Evolutionary conservation across 2,888 invertebrate genomes (phyloP), one percentile per base, ranked within the genome.

Genomic region (Melipona bicolor): DNA sequence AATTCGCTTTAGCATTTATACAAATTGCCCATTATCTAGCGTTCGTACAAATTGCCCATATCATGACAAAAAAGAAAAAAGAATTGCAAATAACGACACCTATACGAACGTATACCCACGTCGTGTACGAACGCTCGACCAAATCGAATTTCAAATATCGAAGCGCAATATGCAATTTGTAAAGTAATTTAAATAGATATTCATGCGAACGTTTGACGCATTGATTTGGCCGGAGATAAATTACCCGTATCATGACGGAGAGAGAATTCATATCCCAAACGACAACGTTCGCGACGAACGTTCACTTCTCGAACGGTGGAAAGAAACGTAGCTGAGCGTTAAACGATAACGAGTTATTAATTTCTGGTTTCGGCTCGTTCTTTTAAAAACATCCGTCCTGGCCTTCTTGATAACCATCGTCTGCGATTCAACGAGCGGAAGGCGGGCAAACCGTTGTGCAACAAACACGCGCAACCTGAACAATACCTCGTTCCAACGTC

Each of bases 361-460:
- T 86, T 86, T 76, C 72, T 32, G 76, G 82, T 70, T 82, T 79
- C 86, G 72, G 68, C 54, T 52, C 61, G 69, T 72, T 71, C 65
- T 71, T 75, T 73, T 27, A 65, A 79, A 50, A 83, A 72, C 77
- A 56, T 71, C 49, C 59, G 59, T 74, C 24, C 68, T 77, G 77
- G 67, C 79, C 81, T 81, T 79, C 67, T 62, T 24, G 89, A 87
- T 87, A 83, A 81, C 65, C 71, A 87, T 85, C 83, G 83, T 69
- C 85, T 62, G 80, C 86, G n/a, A 86, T 77, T 56, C 83, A 59
- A 49, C 77, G 84, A 78, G 61, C 49, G 83, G 84, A 73, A 73
- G 69, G 73, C 81, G 70, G 72, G 80, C 79, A 77, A 76, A 86
- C 82, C 85, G 87, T 84, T 88, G 79, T 67, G 83, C 84, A 87